A percentile compares a stretch with the other conserved stretches of the same genome.
phyloP scores from a whole-genome alignment of 2,888 invertebrate species.

The Hyles lineata region DNA sequence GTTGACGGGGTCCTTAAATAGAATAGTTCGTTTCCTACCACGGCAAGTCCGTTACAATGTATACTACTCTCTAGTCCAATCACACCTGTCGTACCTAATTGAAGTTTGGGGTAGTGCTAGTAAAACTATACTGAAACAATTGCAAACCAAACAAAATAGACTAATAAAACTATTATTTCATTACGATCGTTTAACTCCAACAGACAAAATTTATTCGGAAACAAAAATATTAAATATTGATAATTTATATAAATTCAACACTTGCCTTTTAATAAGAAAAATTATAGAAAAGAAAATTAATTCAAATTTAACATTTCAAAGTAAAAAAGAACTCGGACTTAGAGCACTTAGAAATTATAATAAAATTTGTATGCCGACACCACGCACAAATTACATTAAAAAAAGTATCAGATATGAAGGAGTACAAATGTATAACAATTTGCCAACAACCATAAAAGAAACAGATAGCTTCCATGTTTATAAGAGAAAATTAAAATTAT shows the following conservation, averaged over 20 bases:
- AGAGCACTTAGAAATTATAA: neutral
- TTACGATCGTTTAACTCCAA: too few relatives aligned
- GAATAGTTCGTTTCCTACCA: too few relatives aligned
- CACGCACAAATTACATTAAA: conserved; percentile 7
- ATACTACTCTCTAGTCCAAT: too few relatives aligned
- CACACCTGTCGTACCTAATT: too few relatives aligned
- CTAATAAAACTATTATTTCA: too few relatives aligned
- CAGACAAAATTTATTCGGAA: neutral
- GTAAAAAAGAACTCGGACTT: neutral
- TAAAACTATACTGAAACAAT: conserved; percentile 20
- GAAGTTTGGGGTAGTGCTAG: too few relatives aligned
- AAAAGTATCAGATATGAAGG: neutral
- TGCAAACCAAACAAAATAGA: conserved; percentile 2
- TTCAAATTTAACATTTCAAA: conserved; percentile 6
- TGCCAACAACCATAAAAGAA: neutral
- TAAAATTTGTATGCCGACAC: conserved; percentile 4
- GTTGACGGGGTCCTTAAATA: too few relatives aligned
- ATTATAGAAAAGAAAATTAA: neutral
- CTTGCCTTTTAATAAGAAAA: conserved; percentile 5
- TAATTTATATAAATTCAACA: neutral
- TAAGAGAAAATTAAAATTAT: too few relatives aligned
- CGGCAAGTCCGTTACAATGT: too few relatives aligned
- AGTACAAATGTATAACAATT: conserved; percentile 7
- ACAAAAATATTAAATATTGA: neutral
- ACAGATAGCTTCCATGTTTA: neutral